phyloP scores from a whole-genome alignment of 2,113 vertebrate genomes.

The Equus quagga region DNA sequence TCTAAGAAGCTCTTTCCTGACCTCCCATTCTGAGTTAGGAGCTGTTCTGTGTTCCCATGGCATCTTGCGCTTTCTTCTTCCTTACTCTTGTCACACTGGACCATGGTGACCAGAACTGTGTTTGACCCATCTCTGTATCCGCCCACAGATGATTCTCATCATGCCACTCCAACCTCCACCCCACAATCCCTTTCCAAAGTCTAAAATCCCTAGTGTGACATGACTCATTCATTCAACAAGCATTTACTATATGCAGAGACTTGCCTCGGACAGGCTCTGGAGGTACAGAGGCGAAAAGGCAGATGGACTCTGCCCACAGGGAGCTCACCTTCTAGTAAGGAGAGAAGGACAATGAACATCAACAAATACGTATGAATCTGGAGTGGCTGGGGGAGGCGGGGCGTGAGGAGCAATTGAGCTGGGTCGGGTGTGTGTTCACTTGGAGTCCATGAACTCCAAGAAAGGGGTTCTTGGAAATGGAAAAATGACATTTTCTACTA shows the following conservation, averaged over 20 bases:
- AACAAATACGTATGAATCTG: background rate
- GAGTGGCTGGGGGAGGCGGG: rapidly evolving
- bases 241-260: background rate
- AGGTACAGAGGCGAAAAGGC: background rate
- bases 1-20: background rate
- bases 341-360: background rate
- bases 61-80: background rate
- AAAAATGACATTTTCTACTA: background rate
- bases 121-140: background rate
- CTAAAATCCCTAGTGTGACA: background rate
- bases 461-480: background rate
- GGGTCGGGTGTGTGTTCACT: background rate
- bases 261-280: background rate
- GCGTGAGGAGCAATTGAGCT: no score
- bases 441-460: background rate
- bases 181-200: background rate
- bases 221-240: background rate
- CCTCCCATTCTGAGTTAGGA: background rate
- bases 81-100: rapidly evolving
- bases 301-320: background rate
- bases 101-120: rapidly evolving
- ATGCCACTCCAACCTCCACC: background rate
- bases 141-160: background rate
- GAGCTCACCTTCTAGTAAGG: background rate
- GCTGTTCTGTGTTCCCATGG: background rate